Conservation (phyloP, 2,113 vertebrate genomes). For the Pteropus alecto region DNA sequence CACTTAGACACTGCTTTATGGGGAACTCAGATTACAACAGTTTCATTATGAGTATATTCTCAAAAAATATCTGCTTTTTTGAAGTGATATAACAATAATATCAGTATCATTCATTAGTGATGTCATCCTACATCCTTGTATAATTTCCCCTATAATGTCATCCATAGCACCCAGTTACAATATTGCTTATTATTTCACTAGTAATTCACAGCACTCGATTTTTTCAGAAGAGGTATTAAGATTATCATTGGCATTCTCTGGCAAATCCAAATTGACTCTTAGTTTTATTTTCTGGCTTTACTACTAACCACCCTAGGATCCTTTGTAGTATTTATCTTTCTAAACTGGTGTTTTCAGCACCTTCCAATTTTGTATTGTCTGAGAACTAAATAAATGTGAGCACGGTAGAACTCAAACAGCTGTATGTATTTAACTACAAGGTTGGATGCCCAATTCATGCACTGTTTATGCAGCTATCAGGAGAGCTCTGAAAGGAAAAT, state of each 20-base stretch:
- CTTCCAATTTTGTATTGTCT: slow-evolving; percentile 67
- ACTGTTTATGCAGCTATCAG: slow-evolving; percentile 25
- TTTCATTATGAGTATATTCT: background rate
- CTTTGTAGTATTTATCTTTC: slow-evolving; percentile 52
- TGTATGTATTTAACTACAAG: slow-evolving; percentile 61
- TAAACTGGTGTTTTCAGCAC: slow-evolving; percentile 57
- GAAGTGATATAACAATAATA: background rate
- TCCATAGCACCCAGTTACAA: background rate
- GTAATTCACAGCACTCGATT: background rate
- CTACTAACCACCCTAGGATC: slow-evolving; percentile 31
- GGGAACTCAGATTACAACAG: background rate
- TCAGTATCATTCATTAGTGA: background rate
- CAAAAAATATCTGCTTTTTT: background rate
- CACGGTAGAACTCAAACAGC: slow-evolving; percentile 43
- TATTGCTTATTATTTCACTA: background rate
- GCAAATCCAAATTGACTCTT: slow-evolving; percentile 48
- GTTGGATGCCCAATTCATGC: slow-evolving; percentile 2
- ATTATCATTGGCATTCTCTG: slow-evolving; percentile 45
- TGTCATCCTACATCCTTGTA: background rate
- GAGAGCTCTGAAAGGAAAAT: slow-evolving; percentile 59
- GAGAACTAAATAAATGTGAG: slow-evolving; percentile 58
- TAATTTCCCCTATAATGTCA: background rate
- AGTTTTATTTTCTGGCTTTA: slow-evolving; percentile 54
- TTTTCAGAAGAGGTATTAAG: slow-evolving; percentile 28
- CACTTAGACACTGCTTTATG: background rate